A percentile compares a stretch with the other conserved stretches of the same genome.
These are phyloP conservation scores for Avahi laniger DNA, from an alignment of 2,797 vertebrate genomes.

Conservation along the genomic window DNA sequence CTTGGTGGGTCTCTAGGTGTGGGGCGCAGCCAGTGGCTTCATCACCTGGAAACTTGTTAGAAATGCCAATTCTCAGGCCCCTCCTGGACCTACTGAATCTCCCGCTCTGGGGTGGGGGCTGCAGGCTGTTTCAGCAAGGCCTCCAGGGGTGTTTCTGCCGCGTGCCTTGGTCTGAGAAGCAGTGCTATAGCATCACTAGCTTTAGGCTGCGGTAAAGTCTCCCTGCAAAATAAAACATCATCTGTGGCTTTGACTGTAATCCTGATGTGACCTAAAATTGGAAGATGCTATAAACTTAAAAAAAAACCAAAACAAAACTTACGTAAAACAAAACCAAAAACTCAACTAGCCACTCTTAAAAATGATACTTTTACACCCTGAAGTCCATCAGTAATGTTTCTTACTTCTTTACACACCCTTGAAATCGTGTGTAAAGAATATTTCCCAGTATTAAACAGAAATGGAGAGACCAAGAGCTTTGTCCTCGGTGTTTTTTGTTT, in stretches of 20 bases:
- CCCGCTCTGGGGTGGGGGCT: neutral
- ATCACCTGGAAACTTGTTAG: neutral
- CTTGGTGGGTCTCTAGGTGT: neutral
- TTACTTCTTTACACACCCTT: slow-evolving; percentile 49
- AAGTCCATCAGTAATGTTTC: slow-evolving; percentile 51
- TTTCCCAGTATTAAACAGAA: slow-evolving; percentile 73
- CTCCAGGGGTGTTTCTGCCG: neutral
- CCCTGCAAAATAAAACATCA: neutral
- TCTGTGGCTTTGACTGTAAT: neutral
- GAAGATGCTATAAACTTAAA: slow-evolving; percentile 40
- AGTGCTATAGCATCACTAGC: neutral
- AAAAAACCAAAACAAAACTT: neutral
- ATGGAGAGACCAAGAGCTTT: neutral
- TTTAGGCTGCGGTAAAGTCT: neutral
- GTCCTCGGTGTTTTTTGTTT: neutral
- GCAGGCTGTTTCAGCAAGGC: neutral
- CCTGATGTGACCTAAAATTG: neutral
- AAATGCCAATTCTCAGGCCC: neutral
- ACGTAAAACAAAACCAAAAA: slow-evolving; percentile 15
- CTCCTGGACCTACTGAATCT: neutral
- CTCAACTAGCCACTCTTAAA: neutral
- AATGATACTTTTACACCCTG: slow-evolving; percentile 44
- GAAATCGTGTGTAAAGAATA: slow-evolving; percentile 48
- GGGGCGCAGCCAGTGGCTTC: neutral
- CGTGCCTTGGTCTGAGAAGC: neutral